These are phyloP conservation scores for Phorcus lineatus DNA, from an alignment of 2,888 invertebrate genomes.

Conservation along the genomic window DNA sequence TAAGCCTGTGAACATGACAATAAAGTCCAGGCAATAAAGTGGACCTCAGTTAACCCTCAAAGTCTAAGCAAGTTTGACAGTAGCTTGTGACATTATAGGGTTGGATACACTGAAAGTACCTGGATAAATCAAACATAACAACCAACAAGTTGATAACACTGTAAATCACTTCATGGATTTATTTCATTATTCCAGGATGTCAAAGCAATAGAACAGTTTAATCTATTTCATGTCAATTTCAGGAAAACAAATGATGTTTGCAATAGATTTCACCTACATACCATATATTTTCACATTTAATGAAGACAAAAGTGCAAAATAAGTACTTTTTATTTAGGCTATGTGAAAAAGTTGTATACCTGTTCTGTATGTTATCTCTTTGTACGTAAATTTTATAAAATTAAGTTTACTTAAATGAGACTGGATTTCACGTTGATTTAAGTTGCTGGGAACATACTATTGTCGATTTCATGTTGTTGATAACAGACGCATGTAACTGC, in stretches of 20 bases:
- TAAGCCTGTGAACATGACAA: too few relatives aligned
- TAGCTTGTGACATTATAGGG: too few relatives aligned
- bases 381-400: background rate
- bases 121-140: background rate
- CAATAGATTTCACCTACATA: background rate
- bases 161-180: background rate
- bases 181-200: background rate
- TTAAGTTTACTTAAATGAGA: background rate
- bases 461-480: background rate
- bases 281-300: background rate
- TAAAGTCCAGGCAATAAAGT: too few relatives aligned
- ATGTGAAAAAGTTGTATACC: too few relatives aligned
- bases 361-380: background rate
- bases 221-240: slow-evolving; percentile 4
- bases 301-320: too few relatives aligned
- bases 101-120: too few relatives aligned
- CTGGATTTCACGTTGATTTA: background rate
- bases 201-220: background rate
- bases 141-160: background rate
- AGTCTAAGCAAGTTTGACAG: too few relatives aligned
- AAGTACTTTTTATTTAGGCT: too few relatives aligned
- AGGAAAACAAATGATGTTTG: background rate
- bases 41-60: too few relatives aligned
- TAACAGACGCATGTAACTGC: background rate
- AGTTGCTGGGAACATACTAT: background rate